phyloP scores from a whole-genome alignment of 2,888 invertebrate genomes.

The Lithophane socia region DNA sequence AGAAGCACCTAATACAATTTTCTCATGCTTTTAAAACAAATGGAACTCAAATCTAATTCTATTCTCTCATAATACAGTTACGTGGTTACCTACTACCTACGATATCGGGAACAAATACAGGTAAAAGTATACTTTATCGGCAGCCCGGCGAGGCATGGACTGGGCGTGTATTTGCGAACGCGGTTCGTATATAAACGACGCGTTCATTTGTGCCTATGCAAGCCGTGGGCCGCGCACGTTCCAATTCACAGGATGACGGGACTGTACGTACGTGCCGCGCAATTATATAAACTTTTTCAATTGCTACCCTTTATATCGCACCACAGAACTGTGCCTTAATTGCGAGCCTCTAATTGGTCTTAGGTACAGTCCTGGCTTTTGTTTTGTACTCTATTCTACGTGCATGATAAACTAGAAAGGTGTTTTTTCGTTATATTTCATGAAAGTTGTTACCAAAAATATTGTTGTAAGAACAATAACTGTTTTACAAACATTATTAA shows the following conservation, averaged over 20 bases:
- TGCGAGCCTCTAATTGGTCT: constrained; percentile 49
- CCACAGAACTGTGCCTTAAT: constrained; percentile 62
- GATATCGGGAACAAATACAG: constrained; percentile 30
- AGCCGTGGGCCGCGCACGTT: constrained; percentile 68
- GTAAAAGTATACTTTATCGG: constrained; percentile 47
- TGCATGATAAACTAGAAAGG: constrained; percentile 6
- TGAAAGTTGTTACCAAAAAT: constrained; percentile 1
- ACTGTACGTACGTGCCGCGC: constrained; percentile 56
- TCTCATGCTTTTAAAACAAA: constrained; percentile 28
- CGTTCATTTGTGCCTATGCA: constrained; percentile 61
- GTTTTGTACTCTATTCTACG: constrained; percentile 26
- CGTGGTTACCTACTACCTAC: constrained; percentile 30
- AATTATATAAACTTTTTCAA: constrained; percentile 81
- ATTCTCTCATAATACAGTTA: constrained; percentile 20
- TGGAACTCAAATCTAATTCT: constrained; percentile 26
- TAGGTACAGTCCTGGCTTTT: constrained; percentile 15
- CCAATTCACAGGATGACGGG: constrained; percentile 67
- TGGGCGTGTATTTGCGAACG: constrained; percentile 51
- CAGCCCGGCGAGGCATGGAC: constrained; percentile 33
- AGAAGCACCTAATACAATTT: neutral
- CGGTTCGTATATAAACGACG: constrained; percentile 51
- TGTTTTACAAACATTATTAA: constrained; percentile 27
- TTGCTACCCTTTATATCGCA: constrained; percentile 65
- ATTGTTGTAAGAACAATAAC: constrained; percentile 18
- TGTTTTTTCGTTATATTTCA: neutral